These are phyloP conservation scores for Drosophila tanythrix DNA, from an alignment of 2,888 invertebrate species.

Conservation along the genomic window DNA sequence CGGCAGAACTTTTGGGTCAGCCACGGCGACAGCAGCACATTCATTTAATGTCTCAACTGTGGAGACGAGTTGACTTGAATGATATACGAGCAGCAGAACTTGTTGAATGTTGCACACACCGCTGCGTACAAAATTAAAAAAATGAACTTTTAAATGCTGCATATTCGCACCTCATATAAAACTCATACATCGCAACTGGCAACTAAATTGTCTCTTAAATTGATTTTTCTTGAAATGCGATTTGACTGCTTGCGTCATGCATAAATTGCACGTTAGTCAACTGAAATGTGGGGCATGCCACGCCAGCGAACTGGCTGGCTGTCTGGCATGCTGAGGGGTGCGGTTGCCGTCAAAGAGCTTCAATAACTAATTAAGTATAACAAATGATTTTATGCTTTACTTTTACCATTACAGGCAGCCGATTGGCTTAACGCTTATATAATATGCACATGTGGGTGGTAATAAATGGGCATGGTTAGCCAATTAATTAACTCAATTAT, in stretches of 20 bases:
- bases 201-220: constrained; percentile 43
- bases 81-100: constrained; percentile 52
- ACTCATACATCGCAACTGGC: constrained; percentile 13
- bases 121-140: not conserved
- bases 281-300: constrained; percentile 43
- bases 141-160: constrained; percentile 47
- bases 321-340: constrained; percentile 7
- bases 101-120: constrained; percentile 49
- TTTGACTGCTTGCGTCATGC: constrained; percentile 35
- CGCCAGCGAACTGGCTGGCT: not conserved
- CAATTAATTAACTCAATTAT: constrained; percentile 44
- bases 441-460: constrained; percentile 39
- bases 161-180: constrained; percentile 25
- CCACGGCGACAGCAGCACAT: constrained; percentile 5
- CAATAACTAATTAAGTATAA: constrained; percentile 41
- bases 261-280: constrained; percentile 16
- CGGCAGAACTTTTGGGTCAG: constrained; percentile 59
- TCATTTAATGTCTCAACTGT: constrained; percentile 19
- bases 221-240: constrained; percentile 41
- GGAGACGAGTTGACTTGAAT: constrained; percentile 23
- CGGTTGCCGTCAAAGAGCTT: constrained; percentile 8
- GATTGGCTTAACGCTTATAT: constrained; percentile 8
- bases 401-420: constrained; percentile 2
- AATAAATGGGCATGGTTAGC: constrained; percentile 32
- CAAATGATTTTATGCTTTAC: constrained; percentile 27